Evolutionary conservation across 2,888 invertebrate genomes (phyloP).

Genomic region (Onthophagus sagittarius): DNA sequence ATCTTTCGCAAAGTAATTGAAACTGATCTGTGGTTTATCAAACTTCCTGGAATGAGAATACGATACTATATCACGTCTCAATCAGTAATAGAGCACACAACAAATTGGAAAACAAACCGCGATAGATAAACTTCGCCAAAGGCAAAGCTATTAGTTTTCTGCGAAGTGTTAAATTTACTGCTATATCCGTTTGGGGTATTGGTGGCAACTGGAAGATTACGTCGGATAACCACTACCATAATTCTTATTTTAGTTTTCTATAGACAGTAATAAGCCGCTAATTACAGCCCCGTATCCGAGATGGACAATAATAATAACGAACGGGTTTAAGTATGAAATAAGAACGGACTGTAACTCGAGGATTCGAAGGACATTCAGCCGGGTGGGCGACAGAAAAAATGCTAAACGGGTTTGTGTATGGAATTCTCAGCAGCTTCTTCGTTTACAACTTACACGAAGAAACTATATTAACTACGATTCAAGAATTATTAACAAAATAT

Average conservation of each 20-base stretch:
- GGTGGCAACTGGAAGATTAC: not conserved
- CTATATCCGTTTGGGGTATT: not conserved
- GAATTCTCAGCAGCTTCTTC: not conserved
- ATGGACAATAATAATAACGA: not conserved
- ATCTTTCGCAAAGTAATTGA: not conserved
- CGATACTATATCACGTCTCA: not conserved
- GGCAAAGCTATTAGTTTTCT: not conserved
- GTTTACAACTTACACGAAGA: not conserved
- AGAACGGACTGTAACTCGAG: not conserved
- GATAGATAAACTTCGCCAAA: not conserved
- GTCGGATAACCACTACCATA: not conserved
- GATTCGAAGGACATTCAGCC: not conserved
- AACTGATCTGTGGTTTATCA: not conserved
- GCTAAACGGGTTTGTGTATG: not conserved
- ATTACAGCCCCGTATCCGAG: not conserved
- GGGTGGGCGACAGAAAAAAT: not conserved
- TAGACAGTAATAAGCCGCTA: not conserved
- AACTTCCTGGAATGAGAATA: not conserved
- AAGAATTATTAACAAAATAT: not conserved
- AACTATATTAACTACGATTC: no score
- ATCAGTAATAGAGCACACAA: not conserved
- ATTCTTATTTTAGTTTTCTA: not conserved
- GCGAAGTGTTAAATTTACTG: not conserved
- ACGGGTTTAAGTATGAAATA: not conserved
- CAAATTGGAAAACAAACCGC: not conserved